Conservation (phyloP, 2,113 vertebrate species). For the Syrmaticus mikado region DNA sequence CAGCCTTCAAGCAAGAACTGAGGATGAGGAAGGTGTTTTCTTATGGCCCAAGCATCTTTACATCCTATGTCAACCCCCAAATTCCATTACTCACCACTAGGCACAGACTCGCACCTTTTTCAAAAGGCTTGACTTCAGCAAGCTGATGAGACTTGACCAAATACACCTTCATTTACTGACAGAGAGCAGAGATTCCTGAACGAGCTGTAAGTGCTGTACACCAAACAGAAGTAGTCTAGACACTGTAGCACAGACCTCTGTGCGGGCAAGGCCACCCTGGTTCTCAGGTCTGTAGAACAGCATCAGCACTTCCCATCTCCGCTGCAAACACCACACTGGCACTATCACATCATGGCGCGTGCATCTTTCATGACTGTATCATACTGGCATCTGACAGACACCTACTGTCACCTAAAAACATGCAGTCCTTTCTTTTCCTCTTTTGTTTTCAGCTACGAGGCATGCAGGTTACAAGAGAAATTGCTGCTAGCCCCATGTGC, state of each 20-base stretch:
- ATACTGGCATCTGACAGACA: rapidly evolving
- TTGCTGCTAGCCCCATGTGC: rapidly evolving
- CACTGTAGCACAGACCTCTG: not conserved
- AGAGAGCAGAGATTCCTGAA: not conserved
- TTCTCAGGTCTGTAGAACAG: not conserved
- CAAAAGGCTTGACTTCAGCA: not conserved
- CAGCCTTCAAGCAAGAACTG: not conserved
- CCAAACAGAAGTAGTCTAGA: not conserved
- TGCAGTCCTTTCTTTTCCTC: not conserved
- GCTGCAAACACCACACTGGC: constrained; percentile 6
- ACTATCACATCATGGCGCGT: not conserved
- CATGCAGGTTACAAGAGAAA: not conserved
- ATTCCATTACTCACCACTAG: not conserved
- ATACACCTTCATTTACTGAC: not conserved
- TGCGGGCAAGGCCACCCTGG: not conserved
- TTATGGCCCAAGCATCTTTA: not conserved
- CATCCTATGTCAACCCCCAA: not conserved
- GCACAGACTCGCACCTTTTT: not conserved
- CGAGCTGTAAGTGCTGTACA: not conserved
- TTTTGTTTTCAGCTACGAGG: not conserved
- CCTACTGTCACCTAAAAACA: not conserved
- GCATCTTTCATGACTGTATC: not conserved
- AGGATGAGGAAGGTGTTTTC: not conserved
- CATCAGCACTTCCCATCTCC: constrained; percentile 18
- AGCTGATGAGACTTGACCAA: not conserved